Conservation (phyloP, 2,797 vertebrate genomes). For the Botia almorhae region DNA sequence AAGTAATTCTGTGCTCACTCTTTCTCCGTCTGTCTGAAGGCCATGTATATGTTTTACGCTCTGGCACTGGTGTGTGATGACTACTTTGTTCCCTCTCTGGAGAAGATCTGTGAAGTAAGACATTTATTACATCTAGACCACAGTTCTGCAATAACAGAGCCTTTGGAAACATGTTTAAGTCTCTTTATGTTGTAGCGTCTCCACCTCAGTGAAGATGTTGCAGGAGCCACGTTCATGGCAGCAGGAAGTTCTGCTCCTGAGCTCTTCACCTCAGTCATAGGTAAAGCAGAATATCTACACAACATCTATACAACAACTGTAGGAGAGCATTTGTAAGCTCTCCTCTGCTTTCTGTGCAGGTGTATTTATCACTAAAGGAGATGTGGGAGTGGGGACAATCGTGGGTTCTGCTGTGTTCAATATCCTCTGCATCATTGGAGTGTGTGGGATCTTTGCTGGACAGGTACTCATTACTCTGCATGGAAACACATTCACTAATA, state of each 20-base stretch:
- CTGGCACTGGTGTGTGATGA: slow-evolving; percentile 95
- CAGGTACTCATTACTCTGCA: slow-evolving; percentile 79
- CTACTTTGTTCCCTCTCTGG: slow-evolving; percentile 95
- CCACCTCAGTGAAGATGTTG: slow-evolving; percentile 94
- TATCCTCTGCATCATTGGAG: slow-evolving; percentile 95
- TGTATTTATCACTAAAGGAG: slow-evolving; percentile 96
- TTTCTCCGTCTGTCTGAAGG: slow-evolving; percentile 72
- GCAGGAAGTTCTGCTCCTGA: slow-evolving; percentile 97
- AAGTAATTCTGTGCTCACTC: slow-evolving; percentile 2
- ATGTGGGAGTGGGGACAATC: slow-evolving; percentile 95
- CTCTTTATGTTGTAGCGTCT: slow-evolving; percentile 80
- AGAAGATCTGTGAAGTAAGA: slow-evolving; percentile 94
- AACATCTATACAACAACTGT: not conserved
- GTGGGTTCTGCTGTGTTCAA: slow-evolving; percentile 98
- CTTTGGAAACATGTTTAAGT: slow-evolving; percentile 5
- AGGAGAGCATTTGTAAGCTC: slow-evolving; percentile 14
- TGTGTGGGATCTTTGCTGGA: slow-evolving; percentile 92
- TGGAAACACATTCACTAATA: not conserved
- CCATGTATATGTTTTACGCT: slow-evolving; percentile 97
- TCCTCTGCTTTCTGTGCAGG: slow-evolving; percentile 72
- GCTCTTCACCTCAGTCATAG: slow-evolving; percentile 97
- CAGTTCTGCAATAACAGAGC: not conserved
- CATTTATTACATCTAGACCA: not conserved
- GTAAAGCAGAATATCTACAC: slow-evolving; percentile 71
- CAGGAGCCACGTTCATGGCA: slow-evolving; percentile 97